phyloP scores from a whole-genome alignment of 2,113 vertebrate species.

The Geococcyx californianus region DNA sequence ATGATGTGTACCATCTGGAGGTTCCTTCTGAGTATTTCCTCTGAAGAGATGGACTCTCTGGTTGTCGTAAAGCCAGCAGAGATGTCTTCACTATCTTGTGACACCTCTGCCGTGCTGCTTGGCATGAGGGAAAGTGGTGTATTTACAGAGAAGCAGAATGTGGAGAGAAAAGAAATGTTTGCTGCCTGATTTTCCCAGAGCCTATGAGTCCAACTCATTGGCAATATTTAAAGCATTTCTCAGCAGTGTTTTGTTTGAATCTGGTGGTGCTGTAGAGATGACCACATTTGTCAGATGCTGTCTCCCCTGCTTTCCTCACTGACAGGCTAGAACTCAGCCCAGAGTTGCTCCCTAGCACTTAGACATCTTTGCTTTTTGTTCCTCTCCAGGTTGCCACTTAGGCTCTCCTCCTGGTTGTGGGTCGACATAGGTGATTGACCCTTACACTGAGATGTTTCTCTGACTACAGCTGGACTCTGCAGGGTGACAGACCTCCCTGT shows the following conservation, averaged over 20 bases:
- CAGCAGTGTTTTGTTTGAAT: not conserved
- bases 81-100: not conserved
- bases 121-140: not conserved
- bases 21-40: conserved; percentile 3
- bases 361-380: not conserved
- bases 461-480: not conserved
- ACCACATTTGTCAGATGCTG: not conserved
- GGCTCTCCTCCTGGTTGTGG: not conserved
- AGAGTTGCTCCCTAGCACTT: not conserved
- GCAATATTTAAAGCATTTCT: conserved; percentile 22
- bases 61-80: conserved; percentile 9
- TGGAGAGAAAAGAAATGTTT: not conserved
- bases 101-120: conserved; percentile 7
- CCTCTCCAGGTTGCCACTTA: not conserved
- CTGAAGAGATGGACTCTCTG: not conserved
- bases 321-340: not conserved
- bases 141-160: not conserved
- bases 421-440: not conserved
- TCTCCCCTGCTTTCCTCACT: not conserved
- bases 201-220: not conserved
- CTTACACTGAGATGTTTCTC: not conserved
- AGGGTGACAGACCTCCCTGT: not conserved
- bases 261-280: accelerated
- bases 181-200: not conserved
- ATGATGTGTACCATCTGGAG: conserved; percentile 38